Conservation (phyloP, 2,888 invertebrate genomes). For the Lasioglossum marginatum region DNA sequence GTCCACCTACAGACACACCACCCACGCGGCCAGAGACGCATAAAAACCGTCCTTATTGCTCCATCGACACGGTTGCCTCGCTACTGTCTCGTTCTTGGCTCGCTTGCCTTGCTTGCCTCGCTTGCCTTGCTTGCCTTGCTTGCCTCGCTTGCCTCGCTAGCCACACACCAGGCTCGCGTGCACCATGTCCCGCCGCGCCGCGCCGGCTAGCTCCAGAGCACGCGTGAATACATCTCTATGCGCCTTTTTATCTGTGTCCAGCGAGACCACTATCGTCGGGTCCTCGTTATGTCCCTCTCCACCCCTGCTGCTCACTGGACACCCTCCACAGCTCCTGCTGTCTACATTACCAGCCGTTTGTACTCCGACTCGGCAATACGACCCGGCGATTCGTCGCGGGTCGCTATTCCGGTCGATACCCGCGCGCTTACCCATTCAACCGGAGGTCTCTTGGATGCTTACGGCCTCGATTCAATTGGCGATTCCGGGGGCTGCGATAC, state of each 20-base stretch:
- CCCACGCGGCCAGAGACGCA: constrained; percentile 35
- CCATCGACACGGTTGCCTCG: constrained; percentile 20
- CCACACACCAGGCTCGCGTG: neutral
- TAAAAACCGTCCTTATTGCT: constrained; percentile 41
- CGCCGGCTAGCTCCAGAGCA: neutral
- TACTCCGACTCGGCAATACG: neutral
- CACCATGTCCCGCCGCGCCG: neutral
- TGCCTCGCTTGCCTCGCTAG: neutral
- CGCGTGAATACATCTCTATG: constrained; percentile 47
- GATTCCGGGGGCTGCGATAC: constrained; percentile 4
- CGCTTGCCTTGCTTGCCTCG: neutral
- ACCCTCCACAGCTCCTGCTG: neutral
- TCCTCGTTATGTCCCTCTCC: neutral
- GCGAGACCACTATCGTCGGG: constrained; percentile 27
- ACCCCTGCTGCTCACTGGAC: neutral
- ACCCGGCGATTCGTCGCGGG: neutral
- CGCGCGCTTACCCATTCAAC: neutral
- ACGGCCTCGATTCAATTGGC: constrained; percentile 6
- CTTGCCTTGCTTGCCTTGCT: too few species aligned
- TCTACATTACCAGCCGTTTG: constrained; percentile 1
- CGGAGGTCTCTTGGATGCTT: neutral
- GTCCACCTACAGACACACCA: constrained; percentile 37
- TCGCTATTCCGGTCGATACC: neutral
- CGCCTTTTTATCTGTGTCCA: constrained; percentile 37
- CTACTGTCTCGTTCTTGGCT: neutral